Base-by-base conservation (phyloP, 2,113 vertebrate genomes). In the Dolichallabes microphthalmus region DNA sequence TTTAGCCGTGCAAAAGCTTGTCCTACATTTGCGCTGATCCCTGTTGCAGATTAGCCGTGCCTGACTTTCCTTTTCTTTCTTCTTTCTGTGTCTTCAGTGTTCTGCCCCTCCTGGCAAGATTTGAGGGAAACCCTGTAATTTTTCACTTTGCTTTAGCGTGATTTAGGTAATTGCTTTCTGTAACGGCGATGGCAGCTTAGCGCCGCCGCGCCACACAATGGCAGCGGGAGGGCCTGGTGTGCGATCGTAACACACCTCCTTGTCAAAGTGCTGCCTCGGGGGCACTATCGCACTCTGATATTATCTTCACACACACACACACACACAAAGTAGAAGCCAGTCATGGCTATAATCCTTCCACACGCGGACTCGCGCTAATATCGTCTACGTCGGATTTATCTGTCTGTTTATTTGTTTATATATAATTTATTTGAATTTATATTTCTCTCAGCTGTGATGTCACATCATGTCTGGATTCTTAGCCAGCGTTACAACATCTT, bases 151-250 rank as follows among this genome's bases (percentile, higher is more conserved):
- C 89, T 88, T 84, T 85, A 50, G 88, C 86, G 63, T 91, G 92
- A 94, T 87, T 87, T 84, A 90, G 90, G 91, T 94, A 93, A 94
- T 94, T 93, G 91, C 91, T 89, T 91, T 90, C 90, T 88, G 82
- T 92, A 90, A 90, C 90, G 90, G 87, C 86, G 89, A 89, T 61
- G 80, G 84, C 89, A 88, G 89, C 94, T 94, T 90, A 87, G 89
- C 45, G 30, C 88, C 45, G 30, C 88, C 90, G 81, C 35, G 14
- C 32, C 82, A 66, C 82, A 89, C 89, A 88, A 89, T 90, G 88
- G 92, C 35, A 50, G 64, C 27, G 20, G 58, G 64, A 89, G 91
- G 89, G 86, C 78, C 82, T 86, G 45, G 82, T 35, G 81, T 76
- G 85, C 91, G 89, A 82, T 87, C 82, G 90, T 80, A 86, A 83